Evolutionary conservation across 2,888 invertebrate species (phyloP), one percentile per base, ranked within the genome.

Genomic region (Onthophagus sagittarius): DNA sequence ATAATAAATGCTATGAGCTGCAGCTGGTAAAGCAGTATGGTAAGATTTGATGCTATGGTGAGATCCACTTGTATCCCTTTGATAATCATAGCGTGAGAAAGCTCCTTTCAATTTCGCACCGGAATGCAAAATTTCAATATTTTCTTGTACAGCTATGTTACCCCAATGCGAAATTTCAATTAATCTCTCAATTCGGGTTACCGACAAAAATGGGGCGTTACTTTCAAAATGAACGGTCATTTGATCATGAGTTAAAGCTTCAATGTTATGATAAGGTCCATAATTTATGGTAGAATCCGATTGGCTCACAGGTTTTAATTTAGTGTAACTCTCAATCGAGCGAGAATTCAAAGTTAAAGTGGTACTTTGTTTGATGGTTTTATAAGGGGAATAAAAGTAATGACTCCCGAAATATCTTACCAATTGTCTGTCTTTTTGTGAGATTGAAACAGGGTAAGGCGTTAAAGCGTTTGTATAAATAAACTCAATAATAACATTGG

Each of bases 141-240:
- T 91, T 84, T 99, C 99, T 84, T 99, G 98, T 0, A 99, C 90
- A 15, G 99, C 99, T 80, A 99, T 95, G 82, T 99, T 98, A 6
- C 99, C 99, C 99, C 99, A 99, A 84, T 99, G 99, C 0, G 99
- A 99, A 1, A 99, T 91, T 86, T 99, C 99, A 80, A 99, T 94
- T 0, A 91, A 87, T 70, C 99, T 90, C 79, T 95, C 94, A 78
- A 99, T 85, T 67, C 90, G 89, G 0, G 94, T 94, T 0, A 98
- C 96, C n/a, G 96, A 95, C 77, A 99, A 86, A 86, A 99, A 99
- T 33, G 99, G 98, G 63, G 94, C 90, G 84, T 98, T 97, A 85
- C 98, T 99, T 85, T 98, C 99, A 83, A 93, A 98, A 85, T 99
- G 99, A 53, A 99, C 87, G 63, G 87, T 87, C 79, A 98, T 84